Base-by-base conservation (phyloP, 2,797 vertebrate genomes). In the Melanotaenia maccullochi region DNA sequence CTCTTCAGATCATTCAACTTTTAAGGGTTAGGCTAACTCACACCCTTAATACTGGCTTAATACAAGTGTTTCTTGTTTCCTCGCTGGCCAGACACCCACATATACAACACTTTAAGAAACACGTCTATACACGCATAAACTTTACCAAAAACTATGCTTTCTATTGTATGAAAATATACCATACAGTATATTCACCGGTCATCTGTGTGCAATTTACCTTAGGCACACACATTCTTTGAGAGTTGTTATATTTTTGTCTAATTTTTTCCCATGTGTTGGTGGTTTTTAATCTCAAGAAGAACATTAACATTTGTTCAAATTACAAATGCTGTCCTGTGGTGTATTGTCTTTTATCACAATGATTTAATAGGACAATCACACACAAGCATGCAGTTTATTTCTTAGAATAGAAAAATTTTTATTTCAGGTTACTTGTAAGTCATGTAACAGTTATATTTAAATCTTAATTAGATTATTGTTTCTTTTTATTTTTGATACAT, bases 181-280 rank as follows among this genome's bases (percentile, higher is more conserved):
- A 12, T 22, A 25, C 24, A 1, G 24, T 28, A 22, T 51, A 20
- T 44, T 25, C 4, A 7, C 20, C 18, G 16, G 20, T 49, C 57
- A 40, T 65, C 33, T 69, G 42, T 59, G 22, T 57, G 8, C 12
- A 56, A 35, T 42, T 40, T 51, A n/a, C 59, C 12, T 52, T 13
- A 55, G 22, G 36, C 61, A 58, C 51, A 13, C 33, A 68, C 60
- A 38, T 63, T 73, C 60, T 22, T 60, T 60, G 11, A 11, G 16
- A 22, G 9, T 25, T n/a, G 33, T 30, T 42, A 9, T 51, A 33
- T 44, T 59, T 30, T 20, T 22, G 33, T 49, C 47, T 22, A 12
- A 30, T 13, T 71, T 42, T 9, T 18, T 12, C 59, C 11, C 13
- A 9, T 44, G 57, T 9, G 5, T 55, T 22, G 1, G 30, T 1